Percentiles rank a stretch among this genome's conserved stretches.
Conservation (phyloP, 2,888 invertebrate genomes). For the Phortica okadai region DNA sequence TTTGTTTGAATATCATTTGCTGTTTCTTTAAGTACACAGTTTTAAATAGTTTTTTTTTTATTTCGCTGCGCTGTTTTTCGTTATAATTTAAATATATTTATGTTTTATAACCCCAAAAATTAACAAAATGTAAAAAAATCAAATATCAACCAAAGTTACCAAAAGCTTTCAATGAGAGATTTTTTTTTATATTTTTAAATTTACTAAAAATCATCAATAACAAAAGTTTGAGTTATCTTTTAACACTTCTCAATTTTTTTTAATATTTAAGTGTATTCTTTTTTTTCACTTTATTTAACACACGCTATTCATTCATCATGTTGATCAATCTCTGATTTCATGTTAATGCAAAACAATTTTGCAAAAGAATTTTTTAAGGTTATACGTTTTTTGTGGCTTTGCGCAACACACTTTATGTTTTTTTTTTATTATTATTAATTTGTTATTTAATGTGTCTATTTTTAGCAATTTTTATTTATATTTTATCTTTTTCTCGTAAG, state of each 20-base stretch:
- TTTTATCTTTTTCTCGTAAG: constrained; percentile 58
- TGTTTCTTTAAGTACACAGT: constrained; percentile 50
- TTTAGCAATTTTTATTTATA: constrained; percentile 34
- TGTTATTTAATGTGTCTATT: constrained; percentile 27
- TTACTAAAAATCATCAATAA: constrained; percentile 50
- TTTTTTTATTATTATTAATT: constrained; percentile 27
- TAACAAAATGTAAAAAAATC: constrained; percentile 21
- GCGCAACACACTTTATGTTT: constrained; percentile 36
- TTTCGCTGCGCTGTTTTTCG: constrained; percentile 74
- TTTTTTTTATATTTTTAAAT: constrained; percentile 51
- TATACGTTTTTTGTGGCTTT: constrained; percentile 39
- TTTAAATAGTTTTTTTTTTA: constrained; percentile 46
- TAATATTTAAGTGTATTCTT: constrained; percentile 33
- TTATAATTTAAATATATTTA: constrained; percentile 42
- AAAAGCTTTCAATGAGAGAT: background rate
- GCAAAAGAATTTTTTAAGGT: constrained; percentile 35
- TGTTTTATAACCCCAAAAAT: constrained; percentile 25
- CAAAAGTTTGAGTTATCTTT: constrained; percentile 45
- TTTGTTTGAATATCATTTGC: constrained; percentile 54
- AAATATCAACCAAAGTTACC: background rate
- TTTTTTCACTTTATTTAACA: constrained; percentile 44
- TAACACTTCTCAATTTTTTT: constrained; percentile 53
- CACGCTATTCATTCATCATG: constrained; percentile 52
- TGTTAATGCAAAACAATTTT: constrained; percentile 1
- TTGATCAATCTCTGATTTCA: background rate